phyloP scores from a whole-genome alignment of 2,797 vertebrate species.

The Tolypeutes matacus region DNA sequence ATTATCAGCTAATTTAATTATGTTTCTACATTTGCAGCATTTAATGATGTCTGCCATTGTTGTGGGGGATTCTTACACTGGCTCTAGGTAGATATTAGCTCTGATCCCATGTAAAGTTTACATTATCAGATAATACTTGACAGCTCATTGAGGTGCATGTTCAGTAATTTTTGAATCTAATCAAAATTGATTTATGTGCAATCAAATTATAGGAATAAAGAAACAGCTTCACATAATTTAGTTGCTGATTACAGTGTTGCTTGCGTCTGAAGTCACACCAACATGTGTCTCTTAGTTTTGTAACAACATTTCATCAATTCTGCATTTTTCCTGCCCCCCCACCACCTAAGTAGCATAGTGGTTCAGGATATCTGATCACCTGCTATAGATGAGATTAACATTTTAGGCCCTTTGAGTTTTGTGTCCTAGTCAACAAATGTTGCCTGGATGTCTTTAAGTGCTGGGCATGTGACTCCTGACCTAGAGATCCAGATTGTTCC shows the following conservation, averaged over 20 bases:
- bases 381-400: background rate
- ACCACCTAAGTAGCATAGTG: background rate
- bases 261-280: background rate
- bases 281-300: background rate
- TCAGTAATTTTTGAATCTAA: slow-evolving; percentile 82
- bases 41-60: slow-evolving; percentile 88
- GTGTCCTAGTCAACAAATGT: background rate
- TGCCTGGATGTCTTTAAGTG: background rate
- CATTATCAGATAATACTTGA: slow-evolving; percentile 85
- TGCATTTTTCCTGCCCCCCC: rapidly evolving
- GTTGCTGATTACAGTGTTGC: slow-evolving; percentile 22
- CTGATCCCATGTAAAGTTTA: slow-evolving; percentile 84
- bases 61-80: slow-evolving; percentile 80
- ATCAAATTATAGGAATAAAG: slow-evolving; percentile 74
- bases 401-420: background rate
- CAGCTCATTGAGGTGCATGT: slow-evolving; percentile 73
- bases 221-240: slow-evolving; percentile 56
- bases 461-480: background rate
- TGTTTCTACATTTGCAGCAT: slow-evolving; percentile 87
- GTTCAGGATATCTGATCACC: background rate
- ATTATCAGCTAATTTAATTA: slow-evolving; percentile 92
- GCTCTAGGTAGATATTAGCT: slow-evolving; percentile 82
- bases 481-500: rapidly evolving
- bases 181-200: slow-evolving; percentile 83
- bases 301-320: slow-evolving; percentile 52